Percentiles rank a stretch among this genome's conserved stretches.
Evolutionary conservation across 1,140 invertebrate genomes (phyloP).

Genomic region (Oedothorax gibbosus): DNA sequence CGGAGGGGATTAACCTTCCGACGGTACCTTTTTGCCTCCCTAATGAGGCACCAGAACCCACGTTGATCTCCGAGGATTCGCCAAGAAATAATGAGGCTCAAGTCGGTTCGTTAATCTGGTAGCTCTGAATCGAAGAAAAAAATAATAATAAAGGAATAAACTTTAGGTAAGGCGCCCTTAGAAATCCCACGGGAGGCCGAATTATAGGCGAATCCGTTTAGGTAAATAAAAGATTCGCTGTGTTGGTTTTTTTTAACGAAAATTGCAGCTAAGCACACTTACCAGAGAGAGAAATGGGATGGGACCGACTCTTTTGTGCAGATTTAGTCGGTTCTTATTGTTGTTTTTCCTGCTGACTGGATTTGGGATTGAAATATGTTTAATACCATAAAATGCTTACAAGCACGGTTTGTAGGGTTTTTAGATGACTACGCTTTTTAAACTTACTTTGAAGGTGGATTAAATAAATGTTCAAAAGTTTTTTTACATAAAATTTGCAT

Average conservation of each 20-base stretch:
- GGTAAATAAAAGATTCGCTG: conserved; percentile 31
- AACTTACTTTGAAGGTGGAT: too few species aligned
- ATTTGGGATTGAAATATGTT: too few species aligned
- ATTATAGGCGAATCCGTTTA: conserved; percentile 38
- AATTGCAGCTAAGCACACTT: conserved; percentile 4
- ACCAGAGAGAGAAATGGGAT: background rate
- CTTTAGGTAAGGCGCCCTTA: conserved; percentile 31
- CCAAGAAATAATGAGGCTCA: background rate
- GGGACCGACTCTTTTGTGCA: conserved; percentile 13
- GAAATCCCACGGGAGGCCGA: background rate
- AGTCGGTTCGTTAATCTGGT: conserved; percentile 35
- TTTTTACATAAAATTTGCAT: too few species aligned
- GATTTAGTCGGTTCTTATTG: background rate
- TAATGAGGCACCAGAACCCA: background rate
- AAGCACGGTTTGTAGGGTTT: too few species aligned
- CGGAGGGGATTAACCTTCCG: background rate
- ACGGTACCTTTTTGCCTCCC: background rate
- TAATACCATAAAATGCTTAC: too few species aligned
- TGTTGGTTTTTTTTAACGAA: conserved; percentile 10
- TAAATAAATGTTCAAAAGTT: too few species aligned
- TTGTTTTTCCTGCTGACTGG: conserved; percentile 20
- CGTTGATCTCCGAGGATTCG: background rate
- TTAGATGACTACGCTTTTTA: too few species aligned
- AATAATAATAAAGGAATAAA: conserved; percentile 18
- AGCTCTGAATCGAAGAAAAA: conserved; percentile 3